Evolutionary conservation across 1,140 invertebrate genomes (phyloP).

Genomic region (Phymorhynchus buccinoides): DNA sequence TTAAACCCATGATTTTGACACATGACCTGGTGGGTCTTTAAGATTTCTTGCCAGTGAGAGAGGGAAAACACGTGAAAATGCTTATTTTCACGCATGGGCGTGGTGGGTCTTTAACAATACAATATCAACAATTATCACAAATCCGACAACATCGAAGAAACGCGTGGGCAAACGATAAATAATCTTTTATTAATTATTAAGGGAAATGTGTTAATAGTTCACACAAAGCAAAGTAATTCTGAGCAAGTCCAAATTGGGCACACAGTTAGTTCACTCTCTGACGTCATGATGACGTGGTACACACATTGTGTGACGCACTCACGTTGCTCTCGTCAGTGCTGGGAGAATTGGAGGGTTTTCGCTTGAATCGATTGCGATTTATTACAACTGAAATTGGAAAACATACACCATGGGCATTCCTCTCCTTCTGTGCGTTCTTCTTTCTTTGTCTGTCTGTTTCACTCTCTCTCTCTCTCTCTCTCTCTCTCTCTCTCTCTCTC

Average conservation of each 20-base stretch:
- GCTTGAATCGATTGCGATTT: slow-evolving; percentile 30
- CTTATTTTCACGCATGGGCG: no score
- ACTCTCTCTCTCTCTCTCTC: no score
- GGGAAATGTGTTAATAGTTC: background rate
- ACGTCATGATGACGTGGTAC: background rate
- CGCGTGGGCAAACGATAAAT: no score
- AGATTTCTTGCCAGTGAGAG: no score
- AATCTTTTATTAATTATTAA: background rate
- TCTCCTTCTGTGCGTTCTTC: background rate
- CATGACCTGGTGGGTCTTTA: no score
- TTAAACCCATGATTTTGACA: no score
- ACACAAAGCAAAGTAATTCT: no score
- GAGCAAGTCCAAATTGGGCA: background rate
- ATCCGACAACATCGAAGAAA: no score
- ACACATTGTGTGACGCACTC: background rate
- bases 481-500: background rate
- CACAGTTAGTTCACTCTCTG: background rate
- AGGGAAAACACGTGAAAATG: no score
- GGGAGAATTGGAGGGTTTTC: slow-evolving; percentile 9
- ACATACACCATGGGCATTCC: background rate
- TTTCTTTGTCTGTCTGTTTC: no score
- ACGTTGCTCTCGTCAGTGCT: slow-evolving; percentile 6
- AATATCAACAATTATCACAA: no score
- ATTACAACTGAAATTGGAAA: slow-evolving; percentile 34
- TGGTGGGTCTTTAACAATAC: no score